phyloP scores from a whole-genome alignment of 2,888 invertebrate species.

The Dendrolimus pini region DNA sequence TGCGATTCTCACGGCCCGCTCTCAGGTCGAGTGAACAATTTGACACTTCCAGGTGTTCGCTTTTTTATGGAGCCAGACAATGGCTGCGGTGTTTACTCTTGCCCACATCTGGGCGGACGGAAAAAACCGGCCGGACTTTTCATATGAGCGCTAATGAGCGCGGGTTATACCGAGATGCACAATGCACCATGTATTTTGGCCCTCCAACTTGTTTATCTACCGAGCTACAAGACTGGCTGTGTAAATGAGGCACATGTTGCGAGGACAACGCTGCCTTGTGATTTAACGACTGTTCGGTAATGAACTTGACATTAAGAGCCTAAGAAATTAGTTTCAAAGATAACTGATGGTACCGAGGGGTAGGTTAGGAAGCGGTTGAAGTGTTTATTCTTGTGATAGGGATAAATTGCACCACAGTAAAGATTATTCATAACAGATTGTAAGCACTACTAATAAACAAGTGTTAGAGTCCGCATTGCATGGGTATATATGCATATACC shows the following conservation, averaged over 20 bases:
- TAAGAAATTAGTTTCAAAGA: conserved; percentile 70
- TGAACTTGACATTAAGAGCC: conserved; percentile 69
- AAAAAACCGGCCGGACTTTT: conserved; percentile 71
- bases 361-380: conserved; percentile 41
- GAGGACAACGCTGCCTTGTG: conserved; percentile 49
- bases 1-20: conserved; percentile 62
- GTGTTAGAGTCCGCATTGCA: no score
- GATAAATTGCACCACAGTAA: no score
- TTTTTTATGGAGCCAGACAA: conserved; percentile 65
- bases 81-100: conserved; percentile 57
- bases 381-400: no score
- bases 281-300: conserved; percentile 52
- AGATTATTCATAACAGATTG: no score
- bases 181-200: conserved; percentile 34
- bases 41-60: conserved; percentile 75
- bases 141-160: conserved; percentile 65
- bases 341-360: conserved; percentile 39
- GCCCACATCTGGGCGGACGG: conserved; percentile 68
- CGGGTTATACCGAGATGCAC: conserved; percentile 28
- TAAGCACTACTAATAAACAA: no score
- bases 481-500: no score
- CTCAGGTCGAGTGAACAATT: conserved; percentile 69
- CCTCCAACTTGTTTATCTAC: conserved; percentile 53
- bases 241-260: conserved; percentile 52
- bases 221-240: conserved; percentile 32